Base-by-base conservation (phyloP, 2,797 vertebrate species). In the Poeciliopsis infans region DNA sequence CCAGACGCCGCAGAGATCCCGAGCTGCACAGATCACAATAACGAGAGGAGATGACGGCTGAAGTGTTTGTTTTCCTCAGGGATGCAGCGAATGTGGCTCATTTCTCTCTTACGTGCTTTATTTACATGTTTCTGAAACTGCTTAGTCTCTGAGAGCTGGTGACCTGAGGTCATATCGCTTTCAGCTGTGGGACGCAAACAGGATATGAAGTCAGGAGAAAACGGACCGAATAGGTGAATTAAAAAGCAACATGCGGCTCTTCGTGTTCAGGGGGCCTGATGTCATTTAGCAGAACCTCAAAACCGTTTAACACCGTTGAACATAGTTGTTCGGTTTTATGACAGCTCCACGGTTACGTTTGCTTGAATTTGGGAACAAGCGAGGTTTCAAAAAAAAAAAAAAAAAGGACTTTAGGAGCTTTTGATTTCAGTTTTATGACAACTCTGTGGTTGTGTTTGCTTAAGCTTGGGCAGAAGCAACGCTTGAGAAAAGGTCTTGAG, bases 41-140 rank as follows among this genome's bases (percentile, higher is more conserved):
- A 94, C 85, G 83, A 86, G 82, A 91, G 85, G 75, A 84, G 78
- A 92, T 85, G 91, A 83, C 76, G 79, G 78, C 81, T 72, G 18
- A 66, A 71, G 75, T 71, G 83, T 80, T 85, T 68, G 77, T 82
- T 84, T 79, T 51, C 75, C 77, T 70, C 55, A 77, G 41, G 36
- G 55, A 33, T 25, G 31, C 77, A 75, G 16, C n/a, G 64, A 74
- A 72, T 66, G 49, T 72, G 70, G 31, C 51, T 73, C 25, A 74
- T 68, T 53, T 78, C 41, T 7, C 20, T 83, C 86, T 79, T 74
- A 83, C 59, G 53, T 41, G 15, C 36, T 72, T 77, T 66, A 68
- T 80, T 83, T 80, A 75, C 77, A 76, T 46, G 51, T 5, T 10
- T 15, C 28, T 47, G 25, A 79, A 80, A 68, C 72, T 46, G 59